Evolutionary conservation across 2,797 vertebrate species (phyloP), one percentile per base, ranked within the genome.

Genomic region (Cuniculus paca): DNA sequence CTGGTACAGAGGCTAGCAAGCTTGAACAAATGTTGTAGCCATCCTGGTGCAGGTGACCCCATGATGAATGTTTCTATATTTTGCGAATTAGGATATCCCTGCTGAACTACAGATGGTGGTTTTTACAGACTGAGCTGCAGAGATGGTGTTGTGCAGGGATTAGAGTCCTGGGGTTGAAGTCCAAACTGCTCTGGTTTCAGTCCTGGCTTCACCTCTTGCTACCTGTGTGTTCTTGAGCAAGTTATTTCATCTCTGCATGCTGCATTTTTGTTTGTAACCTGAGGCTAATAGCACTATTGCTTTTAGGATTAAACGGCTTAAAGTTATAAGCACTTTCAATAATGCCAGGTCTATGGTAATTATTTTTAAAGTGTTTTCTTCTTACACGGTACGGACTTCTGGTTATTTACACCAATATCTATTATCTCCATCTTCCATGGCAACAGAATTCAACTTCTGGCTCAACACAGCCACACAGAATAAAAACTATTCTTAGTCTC

Each of bases 281-380:
- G 28, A 5, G 24, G 17, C 20, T 75, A 83, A 24, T 5, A 61
- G 22, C 45, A 36, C 8, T 31, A 48, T 14, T 70, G 17, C 39
- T 68, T 94, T 74, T 54, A 87, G 75, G 70, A 93, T 77, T 75
- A 68, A 90, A 72, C 34, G 12, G 60, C 10, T 84, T 56, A 65
- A 90, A 36, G 9, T 58, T 94, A 42, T 39, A 80, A 96, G 52
- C 3, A 45, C 39, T 91, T 88, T 91, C 87, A 94, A 65, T 72
- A 95, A 93, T 60, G 13, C 20, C 36, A 63, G 9, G 31, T 20
- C 12, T 36, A n/a, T 68, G 26, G 61, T 88, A 45, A 94, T 92
- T 74, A 82, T 72, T 91, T 93, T 70, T 14, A 24, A 72, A 60
- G 9, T 28, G 5, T 39, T 60, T 81, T 81, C 82, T 77, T 82